Evolutionary conservation across 2,113 vertebrate genomes (phyloP), one percentile per base, ranked within the genome.

Genomic region (Euleptes europaea): DNA sequence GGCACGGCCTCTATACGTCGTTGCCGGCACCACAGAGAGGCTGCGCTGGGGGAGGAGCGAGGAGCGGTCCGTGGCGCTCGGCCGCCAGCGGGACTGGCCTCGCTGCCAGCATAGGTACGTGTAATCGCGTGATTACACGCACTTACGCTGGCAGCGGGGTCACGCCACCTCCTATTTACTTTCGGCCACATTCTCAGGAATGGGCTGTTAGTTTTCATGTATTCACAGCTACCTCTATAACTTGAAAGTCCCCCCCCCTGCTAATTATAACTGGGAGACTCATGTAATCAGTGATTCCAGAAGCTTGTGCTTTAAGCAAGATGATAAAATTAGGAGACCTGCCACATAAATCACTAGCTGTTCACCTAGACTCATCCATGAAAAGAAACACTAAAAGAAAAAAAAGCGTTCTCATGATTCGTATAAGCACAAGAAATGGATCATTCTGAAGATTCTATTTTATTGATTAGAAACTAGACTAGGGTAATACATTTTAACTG

Each of bases 401-500:
- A 13, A 13, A 51, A 51, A 13, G 6, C 13, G 0, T 44, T 6
- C 5, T 21, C 13, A 17, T 13, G 3, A 76, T 87, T 84, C 38
- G 28, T 0, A 0, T 1, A 0, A 54, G 35, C 35, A 26, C 8
- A 1, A 5, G 31, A n/a, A 82, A 4, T 4, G 17, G 54, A 9
- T 11, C 15, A 21, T 1, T 0, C 35, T 3, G 1, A 72, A 71
- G 31, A 28, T 67, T 5, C 42, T 49, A 1, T 44, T 84, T 51
- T 81, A 47, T 35, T 73, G 42, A 84, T 78, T 1, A 19, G 77
- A 3, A 1, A 28, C 11, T 65, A 35, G 15, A 57, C 23, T 60
- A 13, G 13, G 67, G 0, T 49, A 67, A 63, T 40, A 23, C 19
- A 82, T 71, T 72, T 51, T 51, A 40, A 4, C 5, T 57, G 1